A percentile compares a stretch with the other conserved stretches of the same genome.
These are phyloP conservation scores for Anguilla obscura DNA, from an alignment of 2,797 vertebrate genomes.

Conservation along the genomic window DNA sequence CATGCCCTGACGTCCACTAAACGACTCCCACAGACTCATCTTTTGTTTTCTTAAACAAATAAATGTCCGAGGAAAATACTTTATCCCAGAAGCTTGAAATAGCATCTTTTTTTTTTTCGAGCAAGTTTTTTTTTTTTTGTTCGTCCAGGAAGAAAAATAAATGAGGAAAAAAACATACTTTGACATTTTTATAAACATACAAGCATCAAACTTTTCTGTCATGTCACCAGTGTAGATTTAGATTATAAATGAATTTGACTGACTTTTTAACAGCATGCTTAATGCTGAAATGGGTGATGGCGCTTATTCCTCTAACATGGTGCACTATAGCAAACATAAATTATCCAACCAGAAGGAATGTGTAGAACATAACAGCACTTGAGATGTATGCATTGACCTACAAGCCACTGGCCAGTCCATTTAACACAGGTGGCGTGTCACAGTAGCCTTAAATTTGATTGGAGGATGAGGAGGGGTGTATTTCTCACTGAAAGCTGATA, in stretches of 20 bases:
- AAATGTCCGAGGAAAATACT: constrained; percentile 25
- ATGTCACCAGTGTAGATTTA: not conserved
- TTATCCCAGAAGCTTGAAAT: constrained; percentile 6
- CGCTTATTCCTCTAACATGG: not conserved
- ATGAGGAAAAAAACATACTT: not conserved
- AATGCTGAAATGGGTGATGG: not conserved
- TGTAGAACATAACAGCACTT: not conserved
- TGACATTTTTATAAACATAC: not conserved
- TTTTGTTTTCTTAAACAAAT: constrained; percentile 34
- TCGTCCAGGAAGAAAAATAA: not conserved
- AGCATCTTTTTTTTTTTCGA: not conserved
- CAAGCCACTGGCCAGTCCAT: not conserved
- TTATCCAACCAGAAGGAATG: not conserved
- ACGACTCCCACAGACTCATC: constrained; percentile 27
- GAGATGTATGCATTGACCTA: not conserved
- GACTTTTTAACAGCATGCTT: not conserved
- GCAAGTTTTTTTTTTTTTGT: not conserved
- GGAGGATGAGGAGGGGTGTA: not conserved
- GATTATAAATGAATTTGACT: not conserved
- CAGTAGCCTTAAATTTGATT: not conserved
- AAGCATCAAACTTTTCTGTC: not conserved
- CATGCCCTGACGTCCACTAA: constrained; percentile 34
- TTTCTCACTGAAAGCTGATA: not conserved
- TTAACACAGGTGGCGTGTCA: too few relatives aligned
- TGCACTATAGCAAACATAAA: not conserved